Conservation (phyloP, 2,113 vertebrate species). For the Shinisaurus crocodilurus region DNA sequence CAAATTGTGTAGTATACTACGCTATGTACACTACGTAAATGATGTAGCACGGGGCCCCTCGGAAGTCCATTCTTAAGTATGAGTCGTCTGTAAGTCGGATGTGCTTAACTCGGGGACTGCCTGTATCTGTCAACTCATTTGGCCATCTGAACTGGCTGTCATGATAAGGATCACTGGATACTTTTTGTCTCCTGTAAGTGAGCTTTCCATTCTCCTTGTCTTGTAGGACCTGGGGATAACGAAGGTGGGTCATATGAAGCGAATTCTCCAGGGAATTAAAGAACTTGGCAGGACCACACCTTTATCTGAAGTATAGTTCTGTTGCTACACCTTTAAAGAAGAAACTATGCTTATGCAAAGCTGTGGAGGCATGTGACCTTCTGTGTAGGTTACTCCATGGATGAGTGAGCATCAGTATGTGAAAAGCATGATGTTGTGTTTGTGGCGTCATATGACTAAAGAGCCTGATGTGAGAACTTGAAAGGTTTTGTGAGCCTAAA, state of each 20-base stretch:
- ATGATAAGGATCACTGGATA: not conserved
- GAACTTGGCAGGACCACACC: conserved; percentile 87
- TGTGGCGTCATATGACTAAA: too few species aligned
- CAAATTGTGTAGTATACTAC: too few species aligned
- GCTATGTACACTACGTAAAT: too few species aligned
- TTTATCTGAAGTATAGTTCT: conserved; percentile 84
- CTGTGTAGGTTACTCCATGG: conserved; percentile 57
- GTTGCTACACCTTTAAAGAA: conserved; percentile 63
- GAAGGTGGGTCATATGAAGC: conserved; percentile 99
- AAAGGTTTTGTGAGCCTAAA: conserved; percentile 83
- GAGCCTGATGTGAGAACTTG: conserved; percentile 58
- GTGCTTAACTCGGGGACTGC: too few species aligned
- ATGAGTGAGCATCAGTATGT: conserved; percentile 59
- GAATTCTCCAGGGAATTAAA: conserved; percentile 99
- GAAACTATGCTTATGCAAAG: conserved; percentile 61
- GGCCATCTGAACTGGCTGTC: not conserved
- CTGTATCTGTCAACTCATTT: not conserved
- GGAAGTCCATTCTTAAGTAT: too few species aligned
- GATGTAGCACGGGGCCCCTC: too few species aligned
- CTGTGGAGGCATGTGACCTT: conserved; percentile 57
- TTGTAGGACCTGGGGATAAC: conserved; percentile 97
- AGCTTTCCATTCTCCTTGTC: conserved; percentile 12
- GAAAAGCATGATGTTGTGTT: conserved; percentile 59
- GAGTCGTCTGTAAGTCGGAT: too few species aligned
- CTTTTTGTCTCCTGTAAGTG: conserved; percentile 36